phyloP scores from a whole-genome alignment of 2,113 vertebrate genomes.

The Gymnogyps californianus region DNA sequence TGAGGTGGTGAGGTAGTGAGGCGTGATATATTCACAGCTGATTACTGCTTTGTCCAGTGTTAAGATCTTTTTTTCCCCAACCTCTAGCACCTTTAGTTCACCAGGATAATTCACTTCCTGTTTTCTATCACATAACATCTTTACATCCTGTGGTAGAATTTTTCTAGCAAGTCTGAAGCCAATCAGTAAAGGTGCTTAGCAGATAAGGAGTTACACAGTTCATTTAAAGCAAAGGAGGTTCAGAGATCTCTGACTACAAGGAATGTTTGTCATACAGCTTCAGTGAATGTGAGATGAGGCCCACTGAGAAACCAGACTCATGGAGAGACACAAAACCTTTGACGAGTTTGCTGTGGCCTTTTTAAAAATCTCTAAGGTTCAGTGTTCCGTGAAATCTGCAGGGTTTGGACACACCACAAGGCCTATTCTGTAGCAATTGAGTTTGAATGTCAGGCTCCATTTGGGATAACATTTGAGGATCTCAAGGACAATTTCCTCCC shows the following conservation, averaged over 20 bases:
- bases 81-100: neutral
- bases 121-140: neutral
- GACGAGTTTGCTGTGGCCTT: neutral
- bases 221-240: neutral
- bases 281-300: neutral
- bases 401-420: neutral
- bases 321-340: neutral
- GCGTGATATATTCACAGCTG: neutral
- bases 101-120: neutral
- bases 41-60: neutral
- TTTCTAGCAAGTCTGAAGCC: neutral
- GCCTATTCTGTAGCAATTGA: neutral
- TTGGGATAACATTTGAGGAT: neutral
- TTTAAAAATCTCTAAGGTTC: neutral
- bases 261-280: neutral
- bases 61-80: neutral
- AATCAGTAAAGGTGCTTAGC: neutral
- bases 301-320: neutral
- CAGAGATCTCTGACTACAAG: neutral
- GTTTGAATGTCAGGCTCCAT: neutral
- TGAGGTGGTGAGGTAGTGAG: neutral
- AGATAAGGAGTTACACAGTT: neutral
- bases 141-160: neutral
- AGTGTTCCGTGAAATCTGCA: neutral
- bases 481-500: neutral